Base-by-base conservation (phyloP, 1,140 invertebrate species). In the Pseudoatta argentina region DNA sequence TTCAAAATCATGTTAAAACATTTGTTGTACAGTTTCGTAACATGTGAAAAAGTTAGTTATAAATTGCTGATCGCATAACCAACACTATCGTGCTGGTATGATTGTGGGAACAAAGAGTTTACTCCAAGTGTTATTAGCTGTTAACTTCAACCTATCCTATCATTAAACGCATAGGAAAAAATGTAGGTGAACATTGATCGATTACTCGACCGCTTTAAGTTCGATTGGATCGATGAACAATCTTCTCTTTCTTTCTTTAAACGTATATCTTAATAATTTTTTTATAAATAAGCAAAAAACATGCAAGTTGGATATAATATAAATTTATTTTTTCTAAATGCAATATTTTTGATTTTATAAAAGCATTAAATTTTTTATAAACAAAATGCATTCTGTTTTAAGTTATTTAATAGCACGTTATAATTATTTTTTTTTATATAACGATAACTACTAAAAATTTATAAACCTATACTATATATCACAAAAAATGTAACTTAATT, bases 91-190 rank as follows among this genome's bases (percentile, higher is more conserved):
- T 55, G 48, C 48, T 27, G 21, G 34, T 59, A 81, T 57, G 27
- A 55, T 24, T 81, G 66, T 81, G 66, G 51, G 78, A 81, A 71
- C 53, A 81, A 81, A 81, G 66, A 81, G 34, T 81, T 81, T 71
- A 81, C 61, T 64, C 61, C 39, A 48, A 78, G 51, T 71, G 51
- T 81, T 71, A 81, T 81, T 71, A 81, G 8, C 53, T 81, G 64
- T 71, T 81, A 81, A 71, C 30, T 81, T 59, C 78, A 81, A 71
- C 34, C 34, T 81, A 78, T 66, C 76, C 76, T 78, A 71, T 71
- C 78, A 81, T 81, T 81, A 81, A 71, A 57, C 66, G 18, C 34
- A 34, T 34, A 4, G 44, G 44, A 44, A 71, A 69, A 64, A 57
- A 71, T 57, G 6, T 57, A 57, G 51, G 64, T 81, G 66, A 81